Evolutionary conservation across 2,113 vertebrate species (phyloP).

Genomic region (Cryptomyrus ogoouensis): DNA sequence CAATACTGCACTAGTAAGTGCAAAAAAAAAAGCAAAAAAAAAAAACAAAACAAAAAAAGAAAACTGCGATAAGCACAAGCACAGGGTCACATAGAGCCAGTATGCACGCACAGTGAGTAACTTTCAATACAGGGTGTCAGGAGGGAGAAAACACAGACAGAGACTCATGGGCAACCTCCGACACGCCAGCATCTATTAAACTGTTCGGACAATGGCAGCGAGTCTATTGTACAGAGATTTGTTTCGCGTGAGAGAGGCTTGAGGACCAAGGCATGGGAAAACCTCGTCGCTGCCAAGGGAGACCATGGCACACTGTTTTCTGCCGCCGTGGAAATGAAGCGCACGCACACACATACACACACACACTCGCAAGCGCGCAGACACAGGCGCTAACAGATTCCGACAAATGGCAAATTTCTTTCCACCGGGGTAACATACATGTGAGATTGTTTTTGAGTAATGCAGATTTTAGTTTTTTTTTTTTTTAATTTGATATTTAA

Average conservation of each 20-base stretch:
- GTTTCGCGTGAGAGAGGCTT: slow-evolving; percentile 75
- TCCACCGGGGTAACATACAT: slow-evolving; percentile 57
- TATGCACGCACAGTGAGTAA: slow-evolving; percentile 75
- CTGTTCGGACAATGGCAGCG: slow-evolving; percentile 83
- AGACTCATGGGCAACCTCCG: slow-evolving; percentile 76
- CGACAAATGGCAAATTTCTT: not conserved
- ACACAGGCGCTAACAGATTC: slow-evolving; percentile 32
- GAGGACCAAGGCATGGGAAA: slow-evolving; percentile 83
- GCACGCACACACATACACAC: slow-evolving; percentile 44
- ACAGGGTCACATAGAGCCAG: slow-evolving; percentile 70
- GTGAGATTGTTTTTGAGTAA: slow-evolving; percentile 54
- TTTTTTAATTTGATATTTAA: slow-evolving; percentile 42
- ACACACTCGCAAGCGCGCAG: slow-evolving; percentile 17
- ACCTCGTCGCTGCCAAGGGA: slow-evolving; percentile 82
- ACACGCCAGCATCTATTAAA: slow-evolving; percentile 80
- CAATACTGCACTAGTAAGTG: slow-evolving; percentile 82
- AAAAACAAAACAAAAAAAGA: not conserved
- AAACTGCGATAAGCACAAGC: slow-evolving; percentile 62
- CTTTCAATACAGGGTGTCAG: slow-evolving; percentile 65
- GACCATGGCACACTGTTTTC: slow-evolving; percentile 80
- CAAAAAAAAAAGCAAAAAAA: slow-evolving; percentile 44
- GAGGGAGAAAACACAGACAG: slow-evolving; percentile 64
- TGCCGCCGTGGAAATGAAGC: slow-evolving; percentile 59
- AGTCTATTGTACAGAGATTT: slow-evolving; percentile 78
- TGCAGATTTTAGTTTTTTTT: slow-evolving; percentile 41